Evolutionary conservation across 1,140 invertebrate genomes (phyloP).

Genomic region (Vollenhovia emeryi): DNA sequence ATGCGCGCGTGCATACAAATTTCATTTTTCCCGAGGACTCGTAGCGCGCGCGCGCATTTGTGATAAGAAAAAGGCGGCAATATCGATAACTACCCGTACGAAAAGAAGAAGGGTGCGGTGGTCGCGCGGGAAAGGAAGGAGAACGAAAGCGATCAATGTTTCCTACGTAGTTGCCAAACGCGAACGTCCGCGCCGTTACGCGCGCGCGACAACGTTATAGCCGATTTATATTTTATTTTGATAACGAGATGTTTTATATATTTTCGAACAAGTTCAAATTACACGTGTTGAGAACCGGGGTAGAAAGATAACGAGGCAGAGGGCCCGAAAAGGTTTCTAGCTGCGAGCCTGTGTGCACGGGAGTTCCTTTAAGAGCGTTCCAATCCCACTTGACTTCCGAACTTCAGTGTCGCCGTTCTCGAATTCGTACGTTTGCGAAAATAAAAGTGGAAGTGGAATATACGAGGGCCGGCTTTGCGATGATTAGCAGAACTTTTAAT

Average conservation of each 20-base stretch:
- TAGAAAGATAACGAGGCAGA: constrained; percentile 17
- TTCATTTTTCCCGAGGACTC: not conserved
- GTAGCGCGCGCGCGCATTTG: constrained; percentile 29
- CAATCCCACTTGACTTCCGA: not conserved
- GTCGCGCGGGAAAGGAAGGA: constrained; percentile 54
- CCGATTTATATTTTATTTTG: constrained; percentile 81
- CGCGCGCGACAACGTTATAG: constrained; percentile 72
- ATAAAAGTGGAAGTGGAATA: not conserved
- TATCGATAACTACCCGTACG: constrained; percentile 41
- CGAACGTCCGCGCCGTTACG: constrained; percentile 56
- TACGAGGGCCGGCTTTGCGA: not conserved
- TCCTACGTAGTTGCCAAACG: constrained; percentile 76
- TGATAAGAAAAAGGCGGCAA: constrained; percentile 50
- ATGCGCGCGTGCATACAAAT: not conserved
- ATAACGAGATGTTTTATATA: constrained; percentile 77
- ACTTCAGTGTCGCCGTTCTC: not conserved
- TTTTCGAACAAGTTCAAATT: constrained; percentile 73
- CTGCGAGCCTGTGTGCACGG: not conserved
- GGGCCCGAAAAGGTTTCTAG: constrained; percentile 44
- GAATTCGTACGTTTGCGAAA: not conserved
- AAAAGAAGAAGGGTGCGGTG: not conserved
- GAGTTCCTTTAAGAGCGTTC: not conserved
- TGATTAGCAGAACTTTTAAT: not conserved
- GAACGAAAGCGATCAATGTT: constrained; percentile 69
- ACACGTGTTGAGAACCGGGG: constrained; percentile 40